Base-by-base conservation (phyloP, 92 coral and sea anemone species). In the Diadumene lineata region DNA sequence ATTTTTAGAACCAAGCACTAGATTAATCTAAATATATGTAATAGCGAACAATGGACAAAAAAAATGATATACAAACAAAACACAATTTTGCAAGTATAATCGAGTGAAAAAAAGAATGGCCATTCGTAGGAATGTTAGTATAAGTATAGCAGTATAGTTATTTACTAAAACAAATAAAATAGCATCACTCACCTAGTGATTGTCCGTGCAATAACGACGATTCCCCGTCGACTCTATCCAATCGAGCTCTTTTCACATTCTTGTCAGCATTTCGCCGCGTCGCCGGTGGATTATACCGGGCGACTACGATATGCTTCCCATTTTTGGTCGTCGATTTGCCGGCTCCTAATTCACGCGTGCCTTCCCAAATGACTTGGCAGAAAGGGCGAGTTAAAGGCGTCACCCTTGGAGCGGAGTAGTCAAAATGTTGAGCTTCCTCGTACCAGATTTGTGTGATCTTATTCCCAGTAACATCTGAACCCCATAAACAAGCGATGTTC, bases 331-430 rank as follows among this genome's bases (percentile, higher is more conserved):
- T 53, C 24, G 97, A 92, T 55, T 87, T 87, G 19, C 97, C 99
- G 60, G 92, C 97, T 56, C 99, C 99, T 6, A 96, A 28, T 68
- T 92, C 96, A 53, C 97, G 94, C 23, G 91, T 84, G 26, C 82
- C 96, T 66, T 92, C 92, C 99, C 99, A 96, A 17, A 96, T 65
- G 27, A 96, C 90, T 81, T 96, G 99, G 68, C 96, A 86, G 82
- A 96, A 96, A 58, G 97, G 90, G 79, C 97, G 97, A 64, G 96
- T 84, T 33, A 83, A 85, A 43, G 93, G 76, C 31, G 81, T 88
- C 51, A 96, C 75, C 28, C 83, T 60, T 23, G 89, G 86, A 26
- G 72, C 82, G 33, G 79, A 64, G 69, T 82, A 92, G 60, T 92
- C 93, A 64, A 80, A 96, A 76, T 91, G 67, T 19, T 70, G 77